Evolutionary conservation across 2,797 vertebrate genomes (phyloP).

Genomic region (Acanthiza pusilla): DNA sequence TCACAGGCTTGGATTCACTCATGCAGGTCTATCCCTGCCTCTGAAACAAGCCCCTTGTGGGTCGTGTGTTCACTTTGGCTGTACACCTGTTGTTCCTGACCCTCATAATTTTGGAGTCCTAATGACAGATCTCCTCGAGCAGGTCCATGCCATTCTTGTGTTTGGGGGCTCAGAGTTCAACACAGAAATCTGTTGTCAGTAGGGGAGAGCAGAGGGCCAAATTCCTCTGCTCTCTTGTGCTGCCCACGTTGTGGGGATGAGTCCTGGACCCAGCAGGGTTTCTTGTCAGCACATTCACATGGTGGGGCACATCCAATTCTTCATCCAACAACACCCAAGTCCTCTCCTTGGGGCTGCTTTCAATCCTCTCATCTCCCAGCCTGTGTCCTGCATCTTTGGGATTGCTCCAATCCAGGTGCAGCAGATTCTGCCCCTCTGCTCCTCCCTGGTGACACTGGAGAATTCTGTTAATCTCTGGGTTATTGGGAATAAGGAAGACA

Average conservation of each 20-base stretch:
- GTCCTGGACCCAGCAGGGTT: accelerated
- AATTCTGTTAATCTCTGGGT: background rate
- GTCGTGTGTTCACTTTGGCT: accelerated
- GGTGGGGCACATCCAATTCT: accelerated
- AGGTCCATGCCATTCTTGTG: accelerated
- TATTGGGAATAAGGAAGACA: background rate
- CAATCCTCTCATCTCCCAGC: accelerated
- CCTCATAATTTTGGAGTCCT: background rate
- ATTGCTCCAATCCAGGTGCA: background rate
- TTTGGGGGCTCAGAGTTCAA: no score
- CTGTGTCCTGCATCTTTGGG: background rate
- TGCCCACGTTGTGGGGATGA: accelerated
- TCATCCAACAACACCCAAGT: background rate
- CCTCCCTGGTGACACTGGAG: no score
- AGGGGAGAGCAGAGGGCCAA: no score
- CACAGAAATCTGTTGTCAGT: background rate
- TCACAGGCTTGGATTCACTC: no score
- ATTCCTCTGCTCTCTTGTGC: no score
- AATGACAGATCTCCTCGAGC: accelerated
- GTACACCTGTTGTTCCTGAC: background rate
- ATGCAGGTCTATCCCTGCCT: background rate
- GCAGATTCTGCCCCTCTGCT: background rate
- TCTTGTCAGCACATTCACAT: no score
- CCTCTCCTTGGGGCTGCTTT: background rate
- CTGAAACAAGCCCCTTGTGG: background rate